Conservation (phyloP, 2,113 vertebrate species). For the Megalops atlanticus region DNA sequence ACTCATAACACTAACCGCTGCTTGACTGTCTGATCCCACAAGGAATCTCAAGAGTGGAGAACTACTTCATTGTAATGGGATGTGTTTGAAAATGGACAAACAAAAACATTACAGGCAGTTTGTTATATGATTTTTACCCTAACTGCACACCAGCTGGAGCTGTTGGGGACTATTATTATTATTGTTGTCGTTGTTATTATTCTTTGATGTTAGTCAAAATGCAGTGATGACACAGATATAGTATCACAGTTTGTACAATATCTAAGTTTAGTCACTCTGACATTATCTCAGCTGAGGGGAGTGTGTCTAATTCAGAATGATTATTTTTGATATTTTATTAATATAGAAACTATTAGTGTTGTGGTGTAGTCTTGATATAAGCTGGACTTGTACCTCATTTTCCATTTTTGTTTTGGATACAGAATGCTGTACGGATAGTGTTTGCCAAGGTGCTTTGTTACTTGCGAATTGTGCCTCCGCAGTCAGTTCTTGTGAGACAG, state of each 20-base stretch:
- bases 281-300: not conserved
- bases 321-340: conserved; percentile 28
- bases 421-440: conserved; percentile 18
- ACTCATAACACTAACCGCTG: conserved; percentile 15
- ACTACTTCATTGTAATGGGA: conserved; percentile 1
- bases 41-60: conserved; percentile 19
- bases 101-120: not conserved
- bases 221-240: not conserved
- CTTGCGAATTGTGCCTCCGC: not conserved
- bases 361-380: conserved; percentile 4
- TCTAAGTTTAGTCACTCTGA: conserved; percentile 3
- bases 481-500: not conserved
- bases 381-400: conserved; percentile 32
- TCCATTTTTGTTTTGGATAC: not conserved
- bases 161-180: not conserved
- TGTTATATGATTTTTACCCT: not conserved
- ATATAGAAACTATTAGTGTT: conserved; percentile 17
- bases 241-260: conserved; percentile 11
- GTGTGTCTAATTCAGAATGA: not conserved
- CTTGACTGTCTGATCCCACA: not conserved
- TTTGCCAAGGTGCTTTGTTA: conserved; percentile 22
- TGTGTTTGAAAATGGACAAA: not conserved
- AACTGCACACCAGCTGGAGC: not conserved
- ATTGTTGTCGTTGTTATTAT: not conserved
- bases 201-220: not conserved